Percentiles rank a stretch among this genome's conserved stretches.
Evolutionary conservation across 1,140 invertebrate genomes (phyloP).

Genomic region (Bemisia tabaci): DNA sequence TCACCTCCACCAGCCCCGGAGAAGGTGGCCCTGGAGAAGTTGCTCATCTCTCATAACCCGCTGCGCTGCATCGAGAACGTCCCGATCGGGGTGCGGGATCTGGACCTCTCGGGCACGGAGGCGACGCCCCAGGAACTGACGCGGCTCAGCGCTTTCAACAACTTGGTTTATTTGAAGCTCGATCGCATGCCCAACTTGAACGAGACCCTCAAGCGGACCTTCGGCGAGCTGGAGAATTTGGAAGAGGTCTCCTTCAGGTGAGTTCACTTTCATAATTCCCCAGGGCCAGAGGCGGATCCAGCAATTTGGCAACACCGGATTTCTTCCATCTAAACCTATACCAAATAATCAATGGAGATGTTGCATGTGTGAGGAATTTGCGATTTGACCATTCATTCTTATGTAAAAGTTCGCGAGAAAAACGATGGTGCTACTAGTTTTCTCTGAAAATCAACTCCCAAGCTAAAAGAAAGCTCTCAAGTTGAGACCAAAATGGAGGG

Average conservation of each 20-base stretch:
- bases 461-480: too few relatives aligned
- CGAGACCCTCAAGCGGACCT: background rate
- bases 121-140: background rate
- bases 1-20: background rate
- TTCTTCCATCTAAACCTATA: too few relatives aligned
- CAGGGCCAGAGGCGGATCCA: too few relatives aligned
- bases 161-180: background rate
- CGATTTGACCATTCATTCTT: too few relatives aligned
- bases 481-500: too few relatives aligned
- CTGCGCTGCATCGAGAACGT: background rate
- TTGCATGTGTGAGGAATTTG: too few relatives aligned
- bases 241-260: background rate
- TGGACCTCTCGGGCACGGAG: background rate
- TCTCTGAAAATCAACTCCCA: too few relatives aligned
- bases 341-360: too few relatives aligned
- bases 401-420: too few relatives aligned
- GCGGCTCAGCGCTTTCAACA: background rate
- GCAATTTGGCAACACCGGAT: too few relatives aligned
- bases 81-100: background rate
- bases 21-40: background rate
- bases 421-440: too few relatives aligned
- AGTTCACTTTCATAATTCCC: too few relatives aligned
- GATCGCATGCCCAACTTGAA: background rate
- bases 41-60: background rate
- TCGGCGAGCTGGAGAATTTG: background rate